Conservation (phyloP, 2,113 vertebrate species). For the Malurus elegans region DNA sequence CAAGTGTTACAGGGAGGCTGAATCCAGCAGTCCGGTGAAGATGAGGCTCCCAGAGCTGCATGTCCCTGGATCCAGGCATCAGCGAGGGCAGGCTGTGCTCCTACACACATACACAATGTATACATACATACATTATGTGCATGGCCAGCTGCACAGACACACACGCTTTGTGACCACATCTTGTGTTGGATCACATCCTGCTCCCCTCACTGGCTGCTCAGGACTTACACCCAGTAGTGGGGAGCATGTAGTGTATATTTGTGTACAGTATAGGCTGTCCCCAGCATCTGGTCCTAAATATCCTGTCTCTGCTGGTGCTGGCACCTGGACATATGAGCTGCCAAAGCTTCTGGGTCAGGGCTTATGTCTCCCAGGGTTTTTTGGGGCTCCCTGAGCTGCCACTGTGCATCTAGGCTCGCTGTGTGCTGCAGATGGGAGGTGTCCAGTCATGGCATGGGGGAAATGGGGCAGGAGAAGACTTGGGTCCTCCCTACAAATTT, state of each 20-base stretch:
- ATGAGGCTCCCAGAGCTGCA: background rate
- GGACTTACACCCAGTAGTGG: background rate
- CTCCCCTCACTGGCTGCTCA: rapidly evolving
- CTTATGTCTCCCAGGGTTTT: background rate
- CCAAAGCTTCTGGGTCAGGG: background rate
- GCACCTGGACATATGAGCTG: background rate
- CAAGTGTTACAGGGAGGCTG: background rate
- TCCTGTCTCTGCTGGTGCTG: background rate
- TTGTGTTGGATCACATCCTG: background rate
- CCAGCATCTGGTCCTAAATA: background rate
- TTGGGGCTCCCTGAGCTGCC: background rate
- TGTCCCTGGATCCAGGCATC: background rate
- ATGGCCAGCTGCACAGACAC: background rate
- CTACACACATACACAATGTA: rapidly evolving
- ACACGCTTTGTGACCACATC: background rate
- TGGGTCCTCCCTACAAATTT: background rate
- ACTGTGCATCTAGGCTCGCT: rapidly evolving
- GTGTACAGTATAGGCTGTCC: background rate
- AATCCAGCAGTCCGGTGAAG: background rate
- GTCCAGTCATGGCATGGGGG: rapidly evolving
- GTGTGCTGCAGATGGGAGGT: background rate
- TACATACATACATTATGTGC: background rate
- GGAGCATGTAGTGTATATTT: background rate
- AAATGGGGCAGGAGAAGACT: background rate
- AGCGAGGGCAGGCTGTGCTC: background rate